Evolutionary conservation across 92 coral and sea anemone genomes (phyloP).

Genomic region (Meandrina meandrites): DNA sequence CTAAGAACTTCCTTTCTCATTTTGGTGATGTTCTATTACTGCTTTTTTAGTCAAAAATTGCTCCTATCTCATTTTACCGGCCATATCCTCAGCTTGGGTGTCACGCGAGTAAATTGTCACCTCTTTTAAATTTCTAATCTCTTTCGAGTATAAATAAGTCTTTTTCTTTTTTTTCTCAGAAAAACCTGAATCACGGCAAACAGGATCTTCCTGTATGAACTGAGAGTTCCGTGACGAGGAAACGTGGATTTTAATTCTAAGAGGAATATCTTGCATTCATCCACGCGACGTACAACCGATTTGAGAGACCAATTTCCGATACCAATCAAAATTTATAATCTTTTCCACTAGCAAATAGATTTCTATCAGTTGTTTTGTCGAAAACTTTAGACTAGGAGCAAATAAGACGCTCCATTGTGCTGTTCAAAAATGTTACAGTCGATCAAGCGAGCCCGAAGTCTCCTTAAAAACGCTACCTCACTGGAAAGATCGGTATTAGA

Average conservation of each 20-base stretch:
- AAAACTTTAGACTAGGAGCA: not conserved
- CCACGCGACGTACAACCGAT: not conserved
- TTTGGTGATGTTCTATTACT: not conserved
- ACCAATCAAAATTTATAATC: not conserved
- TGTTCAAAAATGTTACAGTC: not conserved
- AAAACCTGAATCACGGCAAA: not conserved
- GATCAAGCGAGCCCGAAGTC: too few relatives aligned
- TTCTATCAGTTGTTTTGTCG: not conserved
- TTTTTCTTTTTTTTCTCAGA: too few relatives aligned
- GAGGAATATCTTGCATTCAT: not conserved
- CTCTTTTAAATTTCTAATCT: not conserved
- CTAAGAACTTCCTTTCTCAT: not conserved
- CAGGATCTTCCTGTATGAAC: not conserved
- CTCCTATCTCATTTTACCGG: not conserved
- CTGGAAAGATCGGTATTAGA: not conserved
- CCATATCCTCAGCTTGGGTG: not conserved
- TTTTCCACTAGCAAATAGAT: not conserved
- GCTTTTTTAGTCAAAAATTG: not conserved
- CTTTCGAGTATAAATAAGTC: not conserved
- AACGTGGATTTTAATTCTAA: not conserved
- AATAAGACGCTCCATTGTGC: not conserved
- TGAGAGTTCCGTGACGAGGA: not conserved
- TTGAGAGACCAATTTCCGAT: constrained; percentile 9
- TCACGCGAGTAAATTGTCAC: not conserved
- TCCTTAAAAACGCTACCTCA: too few relatives aligned